Conservation (phyloP, 2,797 vertebrate genomes). For the Ceyx erithaca region DNA sequence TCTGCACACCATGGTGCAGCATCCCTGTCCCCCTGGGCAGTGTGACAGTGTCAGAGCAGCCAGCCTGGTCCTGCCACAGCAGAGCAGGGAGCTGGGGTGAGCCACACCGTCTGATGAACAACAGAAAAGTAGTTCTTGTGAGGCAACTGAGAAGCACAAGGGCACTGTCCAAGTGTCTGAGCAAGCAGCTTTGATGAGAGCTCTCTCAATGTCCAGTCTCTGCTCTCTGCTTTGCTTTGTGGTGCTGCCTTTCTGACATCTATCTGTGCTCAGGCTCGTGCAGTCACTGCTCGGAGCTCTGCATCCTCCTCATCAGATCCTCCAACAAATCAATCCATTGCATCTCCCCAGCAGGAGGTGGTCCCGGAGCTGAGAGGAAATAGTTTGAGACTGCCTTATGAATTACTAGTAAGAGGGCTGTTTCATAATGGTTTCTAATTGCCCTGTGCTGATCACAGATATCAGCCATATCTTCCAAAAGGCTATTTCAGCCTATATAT, state of each 20-base stretch:
- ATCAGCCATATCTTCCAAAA: constrained; percentile 62
- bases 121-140: background rate
- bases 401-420: background rate
- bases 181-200: background rate
- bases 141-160: background rate
- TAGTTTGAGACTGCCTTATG: background rate
- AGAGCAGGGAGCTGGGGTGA: background rate
- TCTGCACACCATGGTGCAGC: background rate
- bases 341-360: constrained; percentile 1
- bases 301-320: background rate
- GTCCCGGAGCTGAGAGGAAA: background rate
- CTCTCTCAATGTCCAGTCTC: background rate
- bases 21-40: background rate
- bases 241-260: background rate
- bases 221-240: background rate
- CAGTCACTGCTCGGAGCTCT: background rate
- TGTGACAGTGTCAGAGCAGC: no score
- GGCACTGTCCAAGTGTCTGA: background rate
- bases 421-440: constrained; percentile 53
- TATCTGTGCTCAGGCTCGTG: background rate
- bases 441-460: constrained; percentile 57
- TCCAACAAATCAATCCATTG: background rate
- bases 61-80: background rate
- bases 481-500: constrained; percentile 71
- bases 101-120: background rate